Evolutionary conservation across 2,797 vertebrate genomes (phyloP), one percentile per base, ranked within the genome.

Genomic region (Centroberyx gerrardi): DNA sequence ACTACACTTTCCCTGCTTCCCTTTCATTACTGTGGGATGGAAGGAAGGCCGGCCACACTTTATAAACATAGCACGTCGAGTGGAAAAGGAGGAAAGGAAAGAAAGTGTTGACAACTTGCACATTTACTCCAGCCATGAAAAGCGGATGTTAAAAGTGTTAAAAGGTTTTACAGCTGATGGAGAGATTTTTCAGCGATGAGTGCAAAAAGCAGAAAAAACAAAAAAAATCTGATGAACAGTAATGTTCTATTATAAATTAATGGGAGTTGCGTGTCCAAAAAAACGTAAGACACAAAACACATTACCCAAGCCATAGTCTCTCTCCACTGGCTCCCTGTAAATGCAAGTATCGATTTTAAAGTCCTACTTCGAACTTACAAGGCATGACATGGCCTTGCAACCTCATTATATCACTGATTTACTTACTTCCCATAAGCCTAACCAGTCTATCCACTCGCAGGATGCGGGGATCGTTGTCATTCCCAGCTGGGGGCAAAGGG

Each of bases 331-430:
- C 40, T 54, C 52, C 31, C 78, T 87, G 73, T 76, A 80, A 84
- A 87, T 74, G 71, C 38, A 66, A 40, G 62, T 73, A 90, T 90
- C 66, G 87, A 92, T 91, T 92, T 86, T 85, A 70, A 78, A 82
- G 77, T 75, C 80, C 74, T 76, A 81, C 80, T 78, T 82, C 14
- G 7, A 71, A 76, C 74, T 84, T 71, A 68, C 65, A 86, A 84
- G 83, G 68, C 67, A 68, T 63, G 73, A 78, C 85, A 85, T 40
- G 60, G 72, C 72, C 74, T 88, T 31, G 59, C 74, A 82, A 82
- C 82, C 85, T 86, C 84, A 84, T 91, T 86, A 83, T 74, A 66
- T 62, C 74, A 22, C 76, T 70, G 78, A 88, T 85, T 83, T 78
- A 87, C 82, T 78, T 17, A 80, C 68, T 88, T 27, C 74, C 63